Evolutionary conservation across 2,888 invertebrate species (phyloP), one percentile per base, ranked within the genome.

Genomic region (Parnassius glacialis): DNA sequence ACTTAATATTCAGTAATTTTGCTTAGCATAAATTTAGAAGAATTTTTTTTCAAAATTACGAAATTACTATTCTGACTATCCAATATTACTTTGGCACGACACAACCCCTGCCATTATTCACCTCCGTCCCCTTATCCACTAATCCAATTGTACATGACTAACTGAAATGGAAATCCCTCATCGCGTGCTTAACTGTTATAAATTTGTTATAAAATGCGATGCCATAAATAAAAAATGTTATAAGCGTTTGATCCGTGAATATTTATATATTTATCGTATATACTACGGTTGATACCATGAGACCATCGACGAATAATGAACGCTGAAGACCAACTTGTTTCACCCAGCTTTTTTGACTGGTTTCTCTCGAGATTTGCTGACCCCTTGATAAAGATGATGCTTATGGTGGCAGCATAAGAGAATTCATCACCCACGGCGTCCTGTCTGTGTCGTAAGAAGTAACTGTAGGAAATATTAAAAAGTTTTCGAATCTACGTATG

Each of bases 61-160:
- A 47, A 47, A 11, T 43, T 10, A 43, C 43, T 43, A 43, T 43
- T 13, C 9, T 13, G 13, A 13, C 13, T 16, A 34, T 13, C 9
- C 48, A 48, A 13, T 48, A 11, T 45, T 45, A 9, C 34, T 34
- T 34, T 34, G n/a, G 13, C 13, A 13, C 16, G n/a, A 16, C 1
- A 9, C 10, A n/a, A 48, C 9, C 9, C 13, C 13, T 48, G 48
- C 9, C 2, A 11, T 34, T 34, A 34, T 34, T 34, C 20, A 13
- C 20, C 10, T 50, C 13, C 13, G 52, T 45, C 41, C 57, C 50
- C 58, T 54, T 16, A 56, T 42, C 59, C 57, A 67, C 63, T 75
- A 74, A 74, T 77, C 73, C 71, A 67, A 67, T 68, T 73, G 70
- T 74, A 69, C 74, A 77, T 78, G 78, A 79, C 67, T 80, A 77